These are phyloP conservation scores for Mycteria americana DNA, from an alignment of 2,797 vertebrate species.

Conservation along the genomic window DNA sequence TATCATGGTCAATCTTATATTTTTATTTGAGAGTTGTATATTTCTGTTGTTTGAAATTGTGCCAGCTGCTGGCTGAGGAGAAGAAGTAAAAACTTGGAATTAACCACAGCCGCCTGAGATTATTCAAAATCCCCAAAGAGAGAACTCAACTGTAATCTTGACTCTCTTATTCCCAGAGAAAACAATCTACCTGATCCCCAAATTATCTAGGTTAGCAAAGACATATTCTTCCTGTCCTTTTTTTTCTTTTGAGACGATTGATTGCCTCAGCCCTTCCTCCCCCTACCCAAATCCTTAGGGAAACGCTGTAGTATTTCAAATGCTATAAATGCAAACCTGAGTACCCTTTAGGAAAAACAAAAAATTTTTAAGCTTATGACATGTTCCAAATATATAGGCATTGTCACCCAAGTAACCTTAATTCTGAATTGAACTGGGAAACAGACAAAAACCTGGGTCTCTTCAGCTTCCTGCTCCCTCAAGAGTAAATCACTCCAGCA, in stretches of 20 bases:
- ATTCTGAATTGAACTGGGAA: not conserved
- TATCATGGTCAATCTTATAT: not conserved
- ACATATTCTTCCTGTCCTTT: not conserved
- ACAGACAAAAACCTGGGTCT: not conserved
- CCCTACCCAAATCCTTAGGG: not conserved
- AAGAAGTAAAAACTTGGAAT: not conserved
- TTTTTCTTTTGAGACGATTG: not conserved
- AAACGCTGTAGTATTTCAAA: not conserved
- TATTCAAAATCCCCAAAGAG: not conserved
- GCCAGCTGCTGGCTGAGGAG: not conserved
- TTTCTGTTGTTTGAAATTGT: not conserved
- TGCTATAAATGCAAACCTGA: not conserved
- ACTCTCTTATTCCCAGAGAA: not conserved
- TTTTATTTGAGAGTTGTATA: not conserved
- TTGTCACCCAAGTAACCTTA: not conserved
- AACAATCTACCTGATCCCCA: not conserved
- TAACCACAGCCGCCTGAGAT: not conserved
- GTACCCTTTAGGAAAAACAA: not conserved
- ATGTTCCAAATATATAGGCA: not conserved
- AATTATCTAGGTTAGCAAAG: not conserved
- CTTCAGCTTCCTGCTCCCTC: not conserved
- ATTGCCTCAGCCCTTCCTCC: not conserved
- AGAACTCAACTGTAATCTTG: not conserved
- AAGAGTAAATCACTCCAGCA: not conserved
- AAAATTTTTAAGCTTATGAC: not conserved